Evolutionary conservation across 2,113 vertebrate species (phyloP).

Genomic region (Reinhardtius hippoglossoides): DNA sequence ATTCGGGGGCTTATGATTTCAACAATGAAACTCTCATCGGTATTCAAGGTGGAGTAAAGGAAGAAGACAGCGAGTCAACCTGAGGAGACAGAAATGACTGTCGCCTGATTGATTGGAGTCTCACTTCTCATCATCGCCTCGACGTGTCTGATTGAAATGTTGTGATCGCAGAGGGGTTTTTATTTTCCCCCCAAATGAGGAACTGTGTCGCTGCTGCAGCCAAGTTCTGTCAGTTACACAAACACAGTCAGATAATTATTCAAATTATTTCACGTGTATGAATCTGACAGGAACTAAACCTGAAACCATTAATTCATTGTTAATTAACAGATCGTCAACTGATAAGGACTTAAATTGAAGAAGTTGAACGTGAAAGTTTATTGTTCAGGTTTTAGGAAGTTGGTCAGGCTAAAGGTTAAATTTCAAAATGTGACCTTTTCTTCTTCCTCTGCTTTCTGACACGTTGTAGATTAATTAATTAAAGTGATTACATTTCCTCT

Average conservation of each 20-base stretch:
- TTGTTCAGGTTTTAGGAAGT: neutral
- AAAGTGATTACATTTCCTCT: too few relatives aligned
- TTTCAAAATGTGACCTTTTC: too few relatives aligned
- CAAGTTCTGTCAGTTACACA: neutral
- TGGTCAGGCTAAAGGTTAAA: too few relatives aligned
- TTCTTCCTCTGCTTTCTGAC: neutral
- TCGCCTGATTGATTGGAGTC: neutral
- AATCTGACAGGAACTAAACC: too few relatives aligned
- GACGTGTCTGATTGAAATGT: neutral
- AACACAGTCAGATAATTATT: too few relatives aligned
- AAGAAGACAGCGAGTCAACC: too few relatives aligned
- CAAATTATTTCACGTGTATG: neutral
- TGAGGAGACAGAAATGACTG: neutral
- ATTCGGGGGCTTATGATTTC: neutral
- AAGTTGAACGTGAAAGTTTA: neutral
- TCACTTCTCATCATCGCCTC: neutral
- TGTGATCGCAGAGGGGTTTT: neutral
- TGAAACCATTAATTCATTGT: neutral
- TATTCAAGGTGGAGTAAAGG: neutral
- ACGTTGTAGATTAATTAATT: too few relatives aligned
- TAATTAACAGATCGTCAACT: neutral
- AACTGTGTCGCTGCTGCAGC: neutral
- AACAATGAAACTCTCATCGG: neutral
- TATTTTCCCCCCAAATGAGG: neutral
- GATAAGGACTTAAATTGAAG: neutral